phyloP scores from a whole-genome alignment of 2,888 invertebrate species.

The Emesis furor region DNA sequence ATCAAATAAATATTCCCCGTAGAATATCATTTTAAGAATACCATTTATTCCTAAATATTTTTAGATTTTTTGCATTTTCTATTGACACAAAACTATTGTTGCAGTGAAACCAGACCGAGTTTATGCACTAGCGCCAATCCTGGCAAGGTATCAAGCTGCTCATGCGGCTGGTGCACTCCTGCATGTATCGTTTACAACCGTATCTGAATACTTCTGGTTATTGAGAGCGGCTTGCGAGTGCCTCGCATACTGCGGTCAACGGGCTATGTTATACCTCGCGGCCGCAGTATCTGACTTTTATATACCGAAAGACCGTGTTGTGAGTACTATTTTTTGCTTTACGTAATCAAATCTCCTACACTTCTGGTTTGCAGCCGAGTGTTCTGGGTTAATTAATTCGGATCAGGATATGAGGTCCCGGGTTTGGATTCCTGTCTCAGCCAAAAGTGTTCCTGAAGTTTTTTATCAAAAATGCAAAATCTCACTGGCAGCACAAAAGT shows the following conservation, averaged over 20 bases:
- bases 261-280: slow-evolving; percentile 97
- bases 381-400: too few relatives aligned
- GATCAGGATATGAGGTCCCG: too few relatives aligned
- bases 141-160: slow-evolving; percentile 96
- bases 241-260: slow-evolving; percentile 93
- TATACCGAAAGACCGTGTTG: slow-evolving; percentile 98
- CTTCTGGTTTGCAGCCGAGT: too few relatives aligned
- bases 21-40: too few relatives aligned
- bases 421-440: too few relatives aligned
- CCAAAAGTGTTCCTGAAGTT: too few relatives aligned
- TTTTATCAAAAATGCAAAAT: too few relatives aligned
- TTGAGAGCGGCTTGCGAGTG: slow-evolving; percentile 96
- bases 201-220: slow-evolving; percentile 98
- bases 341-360: too few relatives aligned
- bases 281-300: slow-evolving; percentile 99
- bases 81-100: slow-evolving; percentile 58
- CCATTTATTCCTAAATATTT: too few relatives aligned
- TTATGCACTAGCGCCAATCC: slow-evolving; percentile 94
- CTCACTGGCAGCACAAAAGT: too few relatives aligned
- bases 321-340: slow-evolving; percentile 84
- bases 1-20: too few relatives aligned
- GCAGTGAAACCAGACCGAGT: slow-evolving; percentile 95
- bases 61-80: too few relatives aligned
- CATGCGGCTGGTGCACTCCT: slow-evolving; percentile 95
- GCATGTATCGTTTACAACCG: slow-evolving; percentile 96